Percentiles rank a stretch among this genome's conserved stretches.
Evolutionary conservation across 1,140 invertebrate species (phyloP).

Genomic region (Drosophila burlai): DNA sequence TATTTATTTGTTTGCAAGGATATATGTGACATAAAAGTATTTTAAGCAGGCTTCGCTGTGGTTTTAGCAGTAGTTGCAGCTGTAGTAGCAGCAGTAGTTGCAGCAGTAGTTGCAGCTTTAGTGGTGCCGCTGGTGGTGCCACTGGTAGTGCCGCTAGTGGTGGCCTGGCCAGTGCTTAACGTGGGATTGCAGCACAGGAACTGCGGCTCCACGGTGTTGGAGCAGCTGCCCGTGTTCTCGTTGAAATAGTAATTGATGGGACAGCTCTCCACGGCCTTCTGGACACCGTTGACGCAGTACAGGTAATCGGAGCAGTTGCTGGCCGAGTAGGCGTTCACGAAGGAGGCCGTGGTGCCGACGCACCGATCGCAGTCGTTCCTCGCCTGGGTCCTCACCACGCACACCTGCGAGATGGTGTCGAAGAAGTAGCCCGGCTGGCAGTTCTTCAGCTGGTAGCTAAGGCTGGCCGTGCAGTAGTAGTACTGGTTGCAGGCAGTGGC

Average conservation of each 20-base stretch:
- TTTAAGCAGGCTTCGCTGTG: background rate
- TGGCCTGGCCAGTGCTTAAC: background rate
- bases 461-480: slow-evolving; percentile 30
- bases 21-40: background rate
- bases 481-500: slow-evolving; percentile 55
- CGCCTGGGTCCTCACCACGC: slow-evolving; percentile 45
- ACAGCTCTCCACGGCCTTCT: slow-evolving; percentile 26
- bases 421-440: slow-evolving; percentile 39
- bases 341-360: slow-evolving; percentile 33
- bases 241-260: slow-evolving; percentile 42
- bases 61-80: too few relatives aligned
- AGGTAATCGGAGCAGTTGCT: slow-evolving; percentile 49
- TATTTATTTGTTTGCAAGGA: slow-evolving; percentile 17
- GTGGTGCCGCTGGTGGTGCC: background rate
- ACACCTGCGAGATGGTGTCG: slow-evolving; percentile 37
- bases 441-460: slow-evolving; percentile 20
- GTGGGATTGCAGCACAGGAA: slow-evolving; percentile 44
- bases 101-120: background rate
- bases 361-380: slow-evolving; percentile 64
- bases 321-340: slow-evolving; percentile 56
- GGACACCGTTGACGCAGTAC: slow-evolving; percentile 50
- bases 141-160: background rate
- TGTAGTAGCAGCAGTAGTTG: background rate
- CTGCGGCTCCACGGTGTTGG: slow-evolving; percentile 13
- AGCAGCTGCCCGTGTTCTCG: slow-evolving; percentile 28